Conservation (phyloP, 2,888 invertebrate genomes). For the Harpalus rufipes region DNA sequence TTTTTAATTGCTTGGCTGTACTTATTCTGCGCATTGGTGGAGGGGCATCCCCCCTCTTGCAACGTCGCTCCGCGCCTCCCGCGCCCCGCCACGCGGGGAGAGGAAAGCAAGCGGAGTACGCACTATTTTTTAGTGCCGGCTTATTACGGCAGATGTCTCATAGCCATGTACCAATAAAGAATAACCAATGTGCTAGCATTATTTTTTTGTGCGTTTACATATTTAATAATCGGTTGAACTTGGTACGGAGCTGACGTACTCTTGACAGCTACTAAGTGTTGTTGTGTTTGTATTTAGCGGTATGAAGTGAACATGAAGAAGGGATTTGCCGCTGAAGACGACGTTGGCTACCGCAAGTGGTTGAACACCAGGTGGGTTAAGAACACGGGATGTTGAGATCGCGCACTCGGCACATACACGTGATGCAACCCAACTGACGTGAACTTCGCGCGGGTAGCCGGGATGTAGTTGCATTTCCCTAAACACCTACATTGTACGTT, state of each 20-base stretch:
- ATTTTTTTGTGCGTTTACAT: conserved; percentile 78
- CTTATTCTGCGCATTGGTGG: conserved; percentile 79
- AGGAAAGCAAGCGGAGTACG: conserved; percentile 78
- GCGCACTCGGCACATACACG: conserved; percentile 9
- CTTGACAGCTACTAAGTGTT: conserved; percentile 23
- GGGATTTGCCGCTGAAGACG: conserved; percentile 33
- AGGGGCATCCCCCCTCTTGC: not conserved
- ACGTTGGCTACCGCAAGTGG: conserved; percentile 2
- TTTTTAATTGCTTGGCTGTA: conserved; percentile 80
- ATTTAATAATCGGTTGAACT: conserved; percentile 77
- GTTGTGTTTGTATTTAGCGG: not conserved
- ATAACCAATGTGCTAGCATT: conserved; percentile 75
- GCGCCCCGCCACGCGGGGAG: conserved; percentile 27
- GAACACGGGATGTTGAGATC: not conserved
- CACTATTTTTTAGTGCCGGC: conserved; percentile 83
- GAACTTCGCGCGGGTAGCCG: conserved; percentile 24
- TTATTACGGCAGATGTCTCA: conserved; percentile 84
- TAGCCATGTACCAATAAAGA: conserved; percentile 79
- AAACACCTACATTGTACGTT: not conserved
- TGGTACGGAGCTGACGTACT: conserved; percentile 74
- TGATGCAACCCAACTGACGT: not conserved
- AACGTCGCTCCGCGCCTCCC: not conserved
- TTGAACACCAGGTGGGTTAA: not conserved
- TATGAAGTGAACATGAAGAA: conserved; percentile 42
- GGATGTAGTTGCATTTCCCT: conserved; percentile 14